phyloP scores from a whole-genome alignment of 1,140 invertebrate genomes.

The Bilobella aurantiaca region DNA sequence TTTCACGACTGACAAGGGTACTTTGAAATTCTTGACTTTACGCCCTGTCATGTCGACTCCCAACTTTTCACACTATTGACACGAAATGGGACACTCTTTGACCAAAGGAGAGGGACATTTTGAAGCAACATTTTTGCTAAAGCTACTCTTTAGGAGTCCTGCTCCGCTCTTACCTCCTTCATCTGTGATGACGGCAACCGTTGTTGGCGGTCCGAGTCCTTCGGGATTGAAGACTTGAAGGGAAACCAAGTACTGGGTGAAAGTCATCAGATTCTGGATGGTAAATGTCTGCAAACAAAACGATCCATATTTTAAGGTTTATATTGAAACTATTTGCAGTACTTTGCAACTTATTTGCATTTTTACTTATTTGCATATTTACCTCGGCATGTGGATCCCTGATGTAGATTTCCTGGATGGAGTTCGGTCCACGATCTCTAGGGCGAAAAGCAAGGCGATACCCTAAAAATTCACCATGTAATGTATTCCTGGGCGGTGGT shows the following conservation, averaged over 20 bases:
- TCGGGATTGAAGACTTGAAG: slow-evolving; percentile 66
- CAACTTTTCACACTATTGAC: too few relatives aligned
- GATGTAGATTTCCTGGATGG: slow-evolving; percentile 57
- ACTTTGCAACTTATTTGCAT: too few relatives aligned
- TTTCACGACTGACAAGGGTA: too few relatives aligned
- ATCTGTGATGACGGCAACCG: slow-evolving; percentile 64
- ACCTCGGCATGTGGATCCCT: slow-evolving; percentile 55
- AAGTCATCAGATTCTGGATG: slow-evolving; percentile 57
- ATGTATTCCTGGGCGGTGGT: slow-evolving; percentile 54
- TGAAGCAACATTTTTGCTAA: too few relatives aligned
- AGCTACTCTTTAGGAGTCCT: neutral
- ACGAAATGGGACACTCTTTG: too few relatives aligned
- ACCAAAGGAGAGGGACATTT: neutral
- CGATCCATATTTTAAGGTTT: neutral
- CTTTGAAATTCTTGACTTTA: too few relatives aligned
- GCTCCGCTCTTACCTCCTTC: slow-evolving; percentile 62
- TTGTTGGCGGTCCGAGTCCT: slow-evolving; percentile 57
- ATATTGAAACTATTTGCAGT: too few relatives aligned
- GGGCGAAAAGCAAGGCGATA: slow-evolving; percentile 59
- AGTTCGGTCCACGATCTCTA: slow-evolving; percentile 47
- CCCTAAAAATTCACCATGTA: slow-evolving; percentile 67
- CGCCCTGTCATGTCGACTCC: too few relatives aligned
- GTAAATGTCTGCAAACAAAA: slow-evolving; percentile 52
- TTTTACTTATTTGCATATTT: too few relatives aligned
- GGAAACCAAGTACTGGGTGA: slow-evolving; percentile 63